Evolutionary conservation across 2,113 vertebrate species (phyloP).

Genomic region (Periophthalmodon schlosseri): DNA sequence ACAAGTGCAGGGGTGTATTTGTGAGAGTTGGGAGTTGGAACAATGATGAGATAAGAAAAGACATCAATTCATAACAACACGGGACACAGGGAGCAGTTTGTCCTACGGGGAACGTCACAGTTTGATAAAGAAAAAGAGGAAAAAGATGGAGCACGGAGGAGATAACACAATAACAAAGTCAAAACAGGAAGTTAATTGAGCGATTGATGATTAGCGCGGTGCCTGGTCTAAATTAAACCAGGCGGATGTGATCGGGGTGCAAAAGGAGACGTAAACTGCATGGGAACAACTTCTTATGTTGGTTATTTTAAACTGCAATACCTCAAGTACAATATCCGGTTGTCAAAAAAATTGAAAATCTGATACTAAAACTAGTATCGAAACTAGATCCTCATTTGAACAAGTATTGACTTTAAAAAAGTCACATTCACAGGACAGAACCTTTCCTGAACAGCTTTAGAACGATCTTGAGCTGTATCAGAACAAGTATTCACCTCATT

Average conservation of each 20-base stretch:
- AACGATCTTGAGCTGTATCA: too few species aligned
- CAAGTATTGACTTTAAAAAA: too few species aligned
- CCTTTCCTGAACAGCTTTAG: too few species aligned
- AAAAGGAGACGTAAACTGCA: neutral
- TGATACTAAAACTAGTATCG: too few species aligned
- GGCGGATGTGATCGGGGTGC: neutral
- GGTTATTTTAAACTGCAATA: too few species aligned
- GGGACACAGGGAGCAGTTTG: conserved; percentile 41
- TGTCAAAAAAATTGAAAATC: too few species aligned
- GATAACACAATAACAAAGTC: conserved; percentile 51
- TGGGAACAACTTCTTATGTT: too few species aligned
- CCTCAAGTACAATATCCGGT: too few species aligned
- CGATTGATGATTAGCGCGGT: conserved; percentile 32
- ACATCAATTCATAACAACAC: conserved; percentile 54
- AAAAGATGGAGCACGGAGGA: conserved; percentile 28
- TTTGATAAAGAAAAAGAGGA: conserved; percentile 52
- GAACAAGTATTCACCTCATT: too few species aligned
- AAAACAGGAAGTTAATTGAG: conserved; percentile 35
- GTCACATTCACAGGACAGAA: too few species aligned
- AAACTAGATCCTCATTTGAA: too few species aligned
- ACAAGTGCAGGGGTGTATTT: conserved; percentile 47
- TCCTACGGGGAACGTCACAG: conserved; percentile 49
- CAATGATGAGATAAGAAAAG: conserved; percentile 63
- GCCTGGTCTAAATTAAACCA: conserved; percentile 24
- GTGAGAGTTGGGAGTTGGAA: conserved; percentile 31